Evolutionary conservation across 2,797 vertebrate genomes (phyloP), one percentile per base, ranked within the genome.

Genomic region (Sebastes oblongus): DNA sequence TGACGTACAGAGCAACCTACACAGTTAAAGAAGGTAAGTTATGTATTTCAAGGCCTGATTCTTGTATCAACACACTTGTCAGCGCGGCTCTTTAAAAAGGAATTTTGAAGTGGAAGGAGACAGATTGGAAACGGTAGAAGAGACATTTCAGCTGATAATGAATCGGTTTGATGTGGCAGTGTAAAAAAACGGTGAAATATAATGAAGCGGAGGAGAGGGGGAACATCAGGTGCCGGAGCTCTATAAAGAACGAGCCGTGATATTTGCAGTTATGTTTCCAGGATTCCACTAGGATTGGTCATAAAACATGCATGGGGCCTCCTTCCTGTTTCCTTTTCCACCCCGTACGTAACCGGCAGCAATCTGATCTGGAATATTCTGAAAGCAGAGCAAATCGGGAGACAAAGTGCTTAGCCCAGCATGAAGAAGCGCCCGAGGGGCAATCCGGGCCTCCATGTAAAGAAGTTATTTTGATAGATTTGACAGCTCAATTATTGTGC

Each of bases 401-500:
- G 80, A 88, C 89, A 85, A 88, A 91, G 79, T 90, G 88, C 88
- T 89, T 86, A 83, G 85, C 72, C 66, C 30, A 60, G 88, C 88
- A 83, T 36, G 34, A 86, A 82, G 87, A 93, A 85, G 86, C 72
- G 61, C 90, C 89, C 10, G 6, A 54, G 89, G 89, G 93, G 81
- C 77, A 58, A 85, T 85, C 68, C 58, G n/a, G n/a, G 54, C 52
- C 77, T 81, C 66, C 34, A 36, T 67, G 68, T 82, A 61, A 75
- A 87, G 81, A 89, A 88, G 80, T 86, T 87, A 86, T 84, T 89
- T 84, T 87, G 91, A 93, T 83, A 78, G 80, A 83, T 94, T 80
- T 92, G 91, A 93, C 93, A 93, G 83, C 83, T 92, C 91, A 93
- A 94, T 94, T 93, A 95, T 90, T 86, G 84, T 67, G 87, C 83